phyloP scores from a whole-genome alignment of 2,888 invertebrate species.

The Bembecia ichneumoniformis region DNA sequence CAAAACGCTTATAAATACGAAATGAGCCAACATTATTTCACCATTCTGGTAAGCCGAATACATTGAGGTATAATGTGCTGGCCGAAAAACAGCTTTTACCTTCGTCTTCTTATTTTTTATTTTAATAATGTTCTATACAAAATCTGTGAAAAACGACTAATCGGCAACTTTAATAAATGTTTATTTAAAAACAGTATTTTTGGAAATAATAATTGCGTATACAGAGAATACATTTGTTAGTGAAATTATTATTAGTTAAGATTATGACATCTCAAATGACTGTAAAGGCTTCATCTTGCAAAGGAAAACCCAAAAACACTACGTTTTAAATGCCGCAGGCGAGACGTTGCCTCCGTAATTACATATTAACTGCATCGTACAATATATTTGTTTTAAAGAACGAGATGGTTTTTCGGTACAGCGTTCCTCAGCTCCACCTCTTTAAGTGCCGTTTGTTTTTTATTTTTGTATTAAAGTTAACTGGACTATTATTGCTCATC shows the following conservation, averaged over 20 bases:
- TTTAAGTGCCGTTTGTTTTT: constrained; percentile 31
- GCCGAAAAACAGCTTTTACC: constrained; percentile 1
- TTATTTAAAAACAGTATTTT: neutral
- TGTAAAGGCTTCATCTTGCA: neutral
- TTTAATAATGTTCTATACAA: neutral
- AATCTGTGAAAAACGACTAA: neutral
- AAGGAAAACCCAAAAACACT: neutral
- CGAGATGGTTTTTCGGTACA: constrained; percentile 9
- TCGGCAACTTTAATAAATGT: neutral
- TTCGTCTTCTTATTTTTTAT: neutral
- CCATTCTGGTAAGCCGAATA: constrained; percentile 20
- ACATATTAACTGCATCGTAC: constrained; percentile 2
- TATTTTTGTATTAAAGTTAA: constrained; percentile 37
- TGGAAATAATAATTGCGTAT: neutral
- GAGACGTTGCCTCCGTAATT: neutral
- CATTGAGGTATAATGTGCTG: too few relatives aligned
- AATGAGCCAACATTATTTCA: constrained; percentile 28
- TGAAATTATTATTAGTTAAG: neutral
- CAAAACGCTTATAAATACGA: constrained; percentile 20
- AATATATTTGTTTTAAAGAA: neutral
- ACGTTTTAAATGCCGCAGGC: neutral
- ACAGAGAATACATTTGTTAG: neutral
- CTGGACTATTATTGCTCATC: constrained; percentile 36
- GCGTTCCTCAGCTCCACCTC: constrained; percentile 16
- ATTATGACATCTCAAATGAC: neutral